phyloP scores from a whole-genome alignment of 2,888 invertebrate genomes.

The Leptinotarsa haldemani region DNA sequence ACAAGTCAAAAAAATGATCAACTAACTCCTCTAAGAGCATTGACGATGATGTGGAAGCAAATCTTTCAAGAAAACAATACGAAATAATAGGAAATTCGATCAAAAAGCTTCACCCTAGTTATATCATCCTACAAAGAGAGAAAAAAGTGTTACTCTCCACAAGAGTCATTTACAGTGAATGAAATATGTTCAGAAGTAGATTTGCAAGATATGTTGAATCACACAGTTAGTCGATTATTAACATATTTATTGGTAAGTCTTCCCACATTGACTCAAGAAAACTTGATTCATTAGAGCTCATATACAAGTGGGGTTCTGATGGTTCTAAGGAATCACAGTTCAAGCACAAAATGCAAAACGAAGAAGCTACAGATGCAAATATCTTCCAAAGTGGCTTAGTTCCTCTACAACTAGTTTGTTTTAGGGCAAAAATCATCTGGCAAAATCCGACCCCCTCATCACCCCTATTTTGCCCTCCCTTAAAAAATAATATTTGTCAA shows the following conservation, averaged over 20 bases:
- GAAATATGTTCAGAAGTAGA: conserved; percentile 18
- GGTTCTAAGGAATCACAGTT: conserved; percentile 49
- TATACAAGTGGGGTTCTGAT: conserved; percentile 54
- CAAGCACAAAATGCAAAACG: conserved; percentile 55
- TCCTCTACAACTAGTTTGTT: too few species aligned
- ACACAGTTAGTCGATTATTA: conserved; percentile 18
- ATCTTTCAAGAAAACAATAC: too few species aligned
- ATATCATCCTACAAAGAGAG: too few species aligned
- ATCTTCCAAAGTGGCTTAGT: too few species aligned
- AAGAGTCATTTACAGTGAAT: conserved; percentile 15
- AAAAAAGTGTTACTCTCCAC: too few species aligned
- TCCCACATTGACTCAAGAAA: conserved; percentile 24
- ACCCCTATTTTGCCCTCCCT: conserved; percentile 52
- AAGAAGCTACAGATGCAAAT: too few species aligned
- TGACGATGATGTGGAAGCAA: too few species aligned
- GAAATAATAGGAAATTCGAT: too few species aligned
- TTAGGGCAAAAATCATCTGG: too few species aligned
- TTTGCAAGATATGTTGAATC: conserved; percentile 27
- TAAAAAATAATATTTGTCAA: conserved; percentile 52
- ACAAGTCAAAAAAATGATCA: too few species aligned
- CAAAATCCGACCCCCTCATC: conserved; percentile 55
- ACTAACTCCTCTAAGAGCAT: too few species aligned
- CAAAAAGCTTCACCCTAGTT: too few species aligned
- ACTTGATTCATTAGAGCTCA: conserved; percentile 29
- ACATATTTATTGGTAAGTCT: conserved; percentile 20